Evolutionary conservation across 2,797 vertebrate genomes (phyloP), one percentile per base, ranked within the genome.

Genomic region (Myripristis jacobus): DNA sequence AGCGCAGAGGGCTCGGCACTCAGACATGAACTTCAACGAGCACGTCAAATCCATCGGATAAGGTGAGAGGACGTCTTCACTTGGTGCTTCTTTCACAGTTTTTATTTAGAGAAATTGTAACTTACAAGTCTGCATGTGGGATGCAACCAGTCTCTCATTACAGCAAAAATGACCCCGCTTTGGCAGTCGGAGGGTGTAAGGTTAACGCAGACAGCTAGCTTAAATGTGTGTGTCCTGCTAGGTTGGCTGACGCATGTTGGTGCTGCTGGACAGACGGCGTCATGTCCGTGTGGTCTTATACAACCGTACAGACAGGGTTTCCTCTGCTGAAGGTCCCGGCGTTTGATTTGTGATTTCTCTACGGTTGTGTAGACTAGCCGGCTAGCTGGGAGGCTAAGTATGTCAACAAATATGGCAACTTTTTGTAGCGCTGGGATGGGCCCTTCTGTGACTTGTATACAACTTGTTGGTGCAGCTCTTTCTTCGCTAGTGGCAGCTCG

Each of bases 401-500:
- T 89, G 85, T 84, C 86, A 90, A 91, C 70, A 86, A 85, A 85
- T 65, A 83, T 81, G 74, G 71, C 83, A 87, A 89, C 81, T 90
- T 88, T 43, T n/a, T 41, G 57, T 27, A 72, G 43, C 65, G 54
- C 50, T 67, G 48, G 64, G 38, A 64, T 24, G 6, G 74, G 58
- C 67, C 66, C 46, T 73, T 31, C 13, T 68, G 72, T 75, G 66
- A 70, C 55, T 75, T 80, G 59, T 4, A 3, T 51, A 34, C 3
- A 3, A 31, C 27, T 31, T 47, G 8, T 53, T 22, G 5, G 5
- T 36, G 52, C 52, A 0, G 2, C 27, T 47, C 8, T 12, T 25
- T 52, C 50, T 22, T 25, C 4, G 3, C 25, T 54, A 6, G 3
- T 25, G 24, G 24, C 22, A 6, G 12, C 12, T 51, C 46, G 21